Percentiles rank a stretch among this genome's conserved stretches.
Conservation (phyloP, 2,888 invertebrate species). For the Lobophora halterata region DNA sequence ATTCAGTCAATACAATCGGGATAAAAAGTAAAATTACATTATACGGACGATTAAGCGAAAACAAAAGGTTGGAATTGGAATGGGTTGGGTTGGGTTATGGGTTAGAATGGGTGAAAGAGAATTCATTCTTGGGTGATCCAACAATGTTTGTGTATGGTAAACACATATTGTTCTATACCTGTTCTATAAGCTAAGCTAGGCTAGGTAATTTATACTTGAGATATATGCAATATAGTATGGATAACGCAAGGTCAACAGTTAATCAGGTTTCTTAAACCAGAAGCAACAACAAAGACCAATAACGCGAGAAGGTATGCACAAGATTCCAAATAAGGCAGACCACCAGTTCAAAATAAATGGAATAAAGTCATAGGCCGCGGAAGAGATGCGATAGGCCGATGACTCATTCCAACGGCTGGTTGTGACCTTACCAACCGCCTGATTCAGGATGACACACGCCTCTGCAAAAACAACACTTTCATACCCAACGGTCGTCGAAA, state of each 20-base stretch:
- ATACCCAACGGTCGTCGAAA: constrained; percentile 33
- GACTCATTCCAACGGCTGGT: constrained; percentile 51
- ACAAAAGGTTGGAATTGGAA: constrained; percentile 34
- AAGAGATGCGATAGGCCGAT: constrained; percentile 30
- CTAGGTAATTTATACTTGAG: background rate
- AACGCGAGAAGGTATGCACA: constrained; percentile 13
- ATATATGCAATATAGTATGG: too few relatives aligned
- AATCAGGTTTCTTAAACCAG: too few relatives aligned
- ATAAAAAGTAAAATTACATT: constrained; percentile 34
- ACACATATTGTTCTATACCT: too few relatives aligned
- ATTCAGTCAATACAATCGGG: constrained; percentile 29
- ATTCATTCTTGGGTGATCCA: constrained; percentile 3
- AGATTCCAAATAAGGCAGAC: constrained; percentile 34
- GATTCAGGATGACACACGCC: constrained; percentile 48
- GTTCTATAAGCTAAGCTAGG: background rate
- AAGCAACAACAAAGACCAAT: constrained; percentile 22
- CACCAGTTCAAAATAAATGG: constrained; percentile 37
- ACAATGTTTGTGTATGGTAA: constrained; percentile 11
- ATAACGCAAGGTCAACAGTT: too few relatives aligned
- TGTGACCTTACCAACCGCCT: constrained; percentile 47
- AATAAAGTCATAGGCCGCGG: constrained; percentile 31
- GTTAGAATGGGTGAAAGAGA: constrained; percentile 1
- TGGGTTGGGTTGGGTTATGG: too few relatives aligned
- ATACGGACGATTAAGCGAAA: constrained; percentile 44
- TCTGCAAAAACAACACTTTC: constrained; percentile 46